A percentile compares a stretch with the other conserved stretches of the same genome.
Conservation (phyloP, 2,888 invertebrate species). For the Clanis bilineata region DNA sequence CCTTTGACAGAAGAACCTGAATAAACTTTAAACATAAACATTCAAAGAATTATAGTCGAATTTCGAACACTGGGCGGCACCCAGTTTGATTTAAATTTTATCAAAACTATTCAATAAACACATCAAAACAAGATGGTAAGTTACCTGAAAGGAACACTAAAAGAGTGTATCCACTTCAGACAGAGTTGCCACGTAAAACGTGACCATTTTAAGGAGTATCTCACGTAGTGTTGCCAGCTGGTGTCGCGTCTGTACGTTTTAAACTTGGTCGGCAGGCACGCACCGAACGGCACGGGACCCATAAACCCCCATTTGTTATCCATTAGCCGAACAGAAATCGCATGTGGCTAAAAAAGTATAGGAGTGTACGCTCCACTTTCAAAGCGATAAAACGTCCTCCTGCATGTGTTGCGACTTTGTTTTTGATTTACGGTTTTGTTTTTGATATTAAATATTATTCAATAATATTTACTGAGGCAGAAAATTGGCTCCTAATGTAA, state of each 20-base stretch:
- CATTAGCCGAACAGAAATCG: background rate
- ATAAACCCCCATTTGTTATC: slow-evolving; percentile 12
- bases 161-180: slow-evolving; percentile 22
- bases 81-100: too few species aligned
- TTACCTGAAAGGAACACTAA: slow-evolving; percentile 28
- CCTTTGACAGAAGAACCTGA: too few species aligned
- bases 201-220: slow-evolving; percentile 33
- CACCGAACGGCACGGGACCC: slow-evolving; percentile 7
- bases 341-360: background rate
- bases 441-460: background rate
- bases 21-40: too few species aligned
- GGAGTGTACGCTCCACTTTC: background rate
- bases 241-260: slow-evolving; percentile 29
- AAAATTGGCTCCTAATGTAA: too few species aligned
- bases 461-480: too few species aligned
- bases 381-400: background rate
- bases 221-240: slow-evolving; percentile 29
- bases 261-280: slow-evolving; percentile 27
- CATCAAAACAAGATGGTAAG: slow-evolving; percentile 17
- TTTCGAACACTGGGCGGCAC: too few species aligned
- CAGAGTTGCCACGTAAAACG: slow-evolving; percentile 28
- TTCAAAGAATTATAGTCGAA: too few species aligned
- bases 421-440: background rate
- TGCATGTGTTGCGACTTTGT: background rate
- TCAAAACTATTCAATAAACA: background rate